phyloP scores from a whole-genome alignment of 2,797 vertebrate species.

The Peromyscus melanophrys region DNA sequence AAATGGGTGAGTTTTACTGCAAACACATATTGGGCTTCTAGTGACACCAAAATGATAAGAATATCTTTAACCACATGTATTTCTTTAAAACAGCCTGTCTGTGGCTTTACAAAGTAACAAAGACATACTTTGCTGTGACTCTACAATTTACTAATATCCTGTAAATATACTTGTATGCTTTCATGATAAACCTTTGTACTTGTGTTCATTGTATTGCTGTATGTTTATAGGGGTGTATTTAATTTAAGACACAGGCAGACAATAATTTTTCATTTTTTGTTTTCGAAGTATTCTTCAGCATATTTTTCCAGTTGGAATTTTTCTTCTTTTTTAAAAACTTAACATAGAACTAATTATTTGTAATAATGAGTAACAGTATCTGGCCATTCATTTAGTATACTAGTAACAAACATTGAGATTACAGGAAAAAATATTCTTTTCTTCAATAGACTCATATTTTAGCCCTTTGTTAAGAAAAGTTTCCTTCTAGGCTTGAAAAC shows the following conservation, averaged over 20 bases:
- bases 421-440: constrained; percentile 15
- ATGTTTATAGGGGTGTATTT: neutral
- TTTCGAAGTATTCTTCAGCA: constrained; percentile 11
- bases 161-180: neutral
- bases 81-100: constrained; percentile 16
- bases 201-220: constrained; percentile 3
- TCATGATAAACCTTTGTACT: constrained; percentile 30
- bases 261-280: neutral
- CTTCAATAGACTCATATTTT: neutral
- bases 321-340: neutral
- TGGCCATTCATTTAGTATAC: neutral
- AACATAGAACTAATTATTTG: neutral
- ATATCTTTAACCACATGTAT: constrained; percentile 56
- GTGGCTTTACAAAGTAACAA: constrained; percentile 22
- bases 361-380: neutral
- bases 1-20: constrained; percentile 29
- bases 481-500: neutral
- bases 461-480: neutral
- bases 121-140: constrained; percentile 9
- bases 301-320: neutral
- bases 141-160: constrained; percentile 40
- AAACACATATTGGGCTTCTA: constrained; percentile 60
- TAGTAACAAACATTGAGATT: neutral
- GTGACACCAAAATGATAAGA: constrained; percentile 35
- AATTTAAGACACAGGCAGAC: neutral